A percentile compares a stretch with the other conserved stretches of the same genome.
phyloP scores from a whole-genome alignment of 2,797 vertebrate species.

The Numenius phaeopus region DNA sequence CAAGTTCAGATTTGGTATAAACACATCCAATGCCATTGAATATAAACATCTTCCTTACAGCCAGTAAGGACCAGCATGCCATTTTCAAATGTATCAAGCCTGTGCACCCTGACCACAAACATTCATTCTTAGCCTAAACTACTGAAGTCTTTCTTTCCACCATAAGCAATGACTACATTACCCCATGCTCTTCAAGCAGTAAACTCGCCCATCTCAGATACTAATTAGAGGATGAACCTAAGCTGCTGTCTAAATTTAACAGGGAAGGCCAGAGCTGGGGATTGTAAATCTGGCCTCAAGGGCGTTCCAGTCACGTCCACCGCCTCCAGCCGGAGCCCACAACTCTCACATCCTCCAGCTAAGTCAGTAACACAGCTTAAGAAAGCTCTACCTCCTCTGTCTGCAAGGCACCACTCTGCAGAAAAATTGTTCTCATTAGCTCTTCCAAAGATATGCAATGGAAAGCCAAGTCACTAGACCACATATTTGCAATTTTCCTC shows the following conservation, averaged over 20 bases:
- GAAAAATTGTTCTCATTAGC: background rate
- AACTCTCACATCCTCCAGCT: background rate
- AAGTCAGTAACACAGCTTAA: background rate
- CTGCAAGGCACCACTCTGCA: background rate
- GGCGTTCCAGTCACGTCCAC: background rate
- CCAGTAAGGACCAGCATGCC: background rate
- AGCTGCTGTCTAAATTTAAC: conserved; percentile 46
- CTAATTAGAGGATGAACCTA: conserved; percentile 49
- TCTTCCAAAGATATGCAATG: background rate
- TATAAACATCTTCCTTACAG: background rate
- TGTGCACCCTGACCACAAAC: background rate
- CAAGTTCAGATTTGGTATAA: background rate
- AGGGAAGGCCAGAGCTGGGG: background rate
- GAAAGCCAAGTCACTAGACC: background rate
- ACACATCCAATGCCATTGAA: background rate
- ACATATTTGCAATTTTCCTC: background rate
- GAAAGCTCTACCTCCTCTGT: background rate
- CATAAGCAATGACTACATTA: background rate
- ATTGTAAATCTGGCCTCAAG: background rate
- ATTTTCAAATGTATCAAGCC: background rate
- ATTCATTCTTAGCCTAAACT: background rate
- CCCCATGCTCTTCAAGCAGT: background rate
- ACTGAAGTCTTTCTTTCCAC: background rate
- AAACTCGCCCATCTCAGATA: background rate
- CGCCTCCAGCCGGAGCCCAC: background rate